Base-by-base conservation (phyloP, 2,888 invertebrate species). In the Psylliodes chrysocephalus region DNA sequence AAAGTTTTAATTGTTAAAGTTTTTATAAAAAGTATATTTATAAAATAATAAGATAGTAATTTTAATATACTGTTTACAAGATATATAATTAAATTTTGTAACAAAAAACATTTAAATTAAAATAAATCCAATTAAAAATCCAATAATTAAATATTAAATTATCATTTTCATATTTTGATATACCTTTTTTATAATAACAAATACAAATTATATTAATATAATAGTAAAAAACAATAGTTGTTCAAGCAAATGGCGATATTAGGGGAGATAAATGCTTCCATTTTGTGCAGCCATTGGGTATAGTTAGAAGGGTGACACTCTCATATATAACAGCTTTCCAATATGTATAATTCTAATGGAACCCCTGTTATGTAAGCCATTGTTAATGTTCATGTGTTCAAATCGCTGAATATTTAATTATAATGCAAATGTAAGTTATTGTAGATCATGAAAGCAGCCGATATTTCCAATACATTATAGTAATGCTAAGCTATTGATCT, bases 271-370 rank as follows among this genome's bases (percentile, higher is more conserved):
- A 52, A 33, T 28, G 15, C 7, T 15, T 10, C 22, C 30, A 30
- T 10, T 30, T 30, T 30, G 30, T 30, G 10, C 8, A 12, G 35
- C 14, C 19, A 52, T 33, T 52, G 18, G n/a, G 10, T 51, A 52
- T 52, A 18, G 33, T 7, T 12, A 33, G 12, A 18, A 52, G 35
- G 35, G 51, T n/a, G 28, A 30, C 30, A 30, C 6, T 8, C 30
- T 30, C 30, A 18, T 33, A 52, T 19, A 52, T 35, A 19, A 52
- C 49, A 15, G 49, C 30, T 51, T 51, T 51, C 30, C 33, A 30
- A n/a, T 33, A 52, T 52, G 35, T 19, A 35, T 52, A 18, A 35
- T 35, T 35, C n/a, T 52, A 33, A 28, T 51, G 49, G 33, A 28
- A 47, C 47, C 47, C 47, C 47, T n/a, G 22, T 10, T 15, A 5